These are phyloP conservation scores for Melanitta fusca DNA, from an alignment of 2,797 vertebrate species.

Conservation along the genomic window DNA sequence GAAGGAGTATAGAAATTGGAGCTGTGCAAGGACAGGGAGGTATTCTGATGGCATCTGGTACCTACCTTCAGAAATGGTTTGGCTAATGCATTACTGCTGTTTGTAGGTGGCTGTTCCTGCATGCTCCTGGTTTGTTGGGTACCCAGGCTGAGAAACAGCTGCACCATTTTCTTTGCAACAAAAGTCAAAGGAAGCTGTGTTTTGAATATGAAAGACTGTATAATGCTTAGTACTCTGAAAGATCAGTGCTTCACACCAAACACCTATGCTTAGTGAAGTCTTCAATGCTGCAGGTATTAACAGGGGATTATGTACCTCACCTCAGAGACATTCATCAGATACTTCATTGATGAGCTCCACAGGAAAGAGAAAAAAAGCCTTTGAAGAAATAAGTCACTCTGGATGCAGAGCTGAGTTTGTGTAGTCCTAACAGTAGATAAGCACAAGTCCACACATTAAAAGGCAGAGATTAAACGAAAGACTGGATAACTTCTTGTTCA, in stretches of 20 bases:
- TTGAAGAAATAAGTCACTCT: not conserved
- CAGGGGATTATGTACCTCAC: not conserved
- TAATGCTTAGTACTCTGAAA: not conserved
- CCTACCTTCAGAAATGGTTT: not conserved
- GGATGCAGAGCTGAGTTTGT: not conserved
- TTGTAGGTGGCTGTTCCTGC: not conserved
- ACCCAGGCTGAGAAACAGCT: not conserved
- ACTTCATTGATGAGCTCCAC: not conserved
- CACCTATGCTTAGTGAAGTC: not conserved
- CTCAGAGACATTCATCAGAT: not conserved
- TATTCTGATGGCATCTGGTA: not conserved
- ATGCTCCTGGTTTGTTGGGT: not conserved
- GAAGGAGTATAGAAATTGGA: not conserved
- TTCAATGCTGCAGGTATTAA: not conserved
- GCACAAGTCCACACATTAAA: not conserved
- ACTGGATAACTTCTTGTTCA: not conserved
- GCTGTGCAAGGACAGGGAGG: not conserved
- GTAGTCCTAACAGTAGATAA: constrained; percentile 1
- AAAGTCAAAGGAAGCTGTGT: not conserved
- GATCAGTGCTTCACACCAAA: not conserved
- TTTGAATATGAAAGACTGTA: not conserved
- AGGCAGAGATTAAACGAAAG: constrained; percentile 22
- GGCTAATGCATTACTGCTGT: not conserved
- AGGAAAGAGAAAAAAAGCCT: not conserved
- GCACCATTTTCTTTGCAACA: not conserved